Evolutionary conservation across 2,888 invertebrate genomes (phyloP).

Genomic region (Ennomos quercinarius): DNA sequence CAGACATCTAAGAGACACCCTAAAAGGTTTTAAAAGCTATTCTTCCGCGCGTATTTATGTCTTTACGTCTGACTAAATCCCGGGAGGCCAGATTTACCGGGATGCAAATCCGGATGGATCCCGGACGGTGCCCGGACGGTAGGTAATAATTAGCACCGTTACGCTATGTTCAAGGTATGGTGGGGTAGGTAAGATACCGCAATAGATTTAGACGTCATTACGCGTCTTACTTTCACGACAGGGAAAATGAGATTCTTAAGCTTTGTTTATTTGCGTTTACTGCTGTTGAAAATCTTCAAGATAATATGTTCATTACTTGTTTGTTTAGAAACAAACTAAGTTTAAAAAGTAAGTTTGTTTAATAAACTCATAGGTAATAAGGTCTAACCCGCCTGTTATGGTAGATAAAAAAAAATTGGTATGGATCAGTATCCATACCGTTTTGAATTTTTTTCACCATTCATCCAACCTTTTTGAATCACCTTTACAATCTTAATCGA

Average conservation of each 20-base stretch:
- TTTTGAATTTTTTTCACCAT: too few relatives aligned
- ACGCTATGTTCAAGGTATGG: slow-evolving; percentile 42
- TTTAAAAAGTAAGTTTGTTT: too few relatives aligned
- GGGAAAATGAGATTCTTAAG: slow-evolving; percentile 17
- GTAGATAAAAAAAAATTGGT: too few relatives aligned
- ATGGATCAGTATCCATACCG: too few relatives aligned
- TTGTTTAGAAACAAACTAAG: too few relatives aligned
- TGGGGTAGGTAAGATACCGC: slow-evolving; percentile 9
- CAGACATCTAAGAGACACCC: slow-evolving; percentile 7
- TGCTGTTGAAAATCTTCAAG: background rate
- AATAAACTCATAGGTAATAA: too few relatives aligned
- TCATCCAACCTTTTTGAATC: too few relatives aligned
- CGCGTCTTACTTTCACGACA: slow-evolving; percentile 22
- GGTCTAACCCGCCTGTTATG: too few relatives aligned
- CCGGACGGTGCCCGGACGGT: slow-evolving; percentile 19
- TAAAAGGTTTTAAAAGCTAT: slow-evolving; percentile 52
- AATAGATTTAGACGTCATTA: slow-evolving; percentile 30
- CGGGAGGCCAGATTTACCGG: slow-evolving; percentile 54
- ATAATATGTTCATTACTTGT: too few relatives aligned
- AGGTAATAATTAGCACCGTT: slow-evolving; percentile 58
- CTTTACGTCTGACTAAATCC: slow-evolving; percentile 53
- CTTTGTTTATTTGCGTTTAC: slow-evolving; percentile 20
- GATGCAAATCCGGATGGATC: slow-evolving; percentile 59
- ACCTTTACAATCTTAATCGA: too few relatives aligned
- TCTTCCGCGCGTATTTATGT: slow-evolving; percentile 58